These are phyloP conservation scores for Lacerta bilineata DNA, from an alignment of 2,797 vertebrate genomes.

Conservation along the genomic window DNA sequence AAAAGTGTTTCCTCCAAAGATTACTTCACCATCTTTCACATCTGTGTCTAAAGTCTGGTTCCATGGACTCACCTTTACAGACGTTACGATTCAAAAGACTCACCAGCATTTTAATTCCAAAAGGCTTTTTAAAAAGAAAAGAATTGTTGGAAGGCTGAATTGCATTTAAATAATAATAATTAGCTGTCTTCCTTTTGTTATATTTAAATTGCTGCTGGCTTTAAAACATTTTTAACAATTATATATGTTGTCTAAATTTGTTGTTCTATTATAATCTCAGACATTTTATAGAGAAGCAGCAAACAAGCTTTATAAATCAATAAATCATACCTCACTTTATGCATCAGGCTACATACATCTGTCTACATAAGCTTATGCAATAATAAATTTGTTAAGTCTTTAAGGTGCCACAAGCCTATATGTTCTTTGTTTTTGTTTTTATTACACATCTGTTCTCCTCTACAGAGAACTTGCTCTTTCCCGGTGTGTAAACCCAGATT, in stretches of 20 bases:
- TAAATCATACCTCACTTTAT: background rate
- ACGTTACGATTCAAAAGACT: too few relatives aligned
- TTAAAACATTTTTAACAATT: background rate
- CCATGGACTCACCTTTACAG: too few relatives aligned
- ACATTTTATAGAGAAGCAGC: background rate
- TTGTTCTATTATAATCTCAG: background rate
- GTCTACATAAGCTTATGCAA: too few relatives aligned
- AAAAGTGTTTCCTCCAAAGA: too few relatives aligned
- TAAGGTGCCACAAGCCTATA: too few relatives aligned
- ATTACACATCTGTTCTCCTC: background rate
- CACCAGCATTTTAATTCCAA: too few relatives aligned
- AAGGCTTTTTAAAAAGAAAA: background rate
- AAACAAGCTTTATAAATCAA: background rate
- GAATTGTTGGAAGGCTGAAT: background rate
- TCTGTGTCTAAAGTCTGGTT: too few relatives aligned
- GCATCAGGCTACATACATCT: background rate
- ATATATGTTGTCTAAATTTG: background rate
- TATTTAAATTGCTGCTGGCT: background rate
- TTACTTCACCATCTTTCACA: too few relatives aligned
- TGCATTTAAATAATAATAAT: background rate
- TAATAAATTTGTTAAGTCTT: too few relatives aligned
- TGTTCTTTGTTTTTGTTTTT: too few relatives aligned
- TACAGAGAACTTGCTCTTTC: background rate
- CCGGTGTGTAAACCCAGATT: background rate
- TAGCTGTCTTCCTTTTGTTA: background rate